phyloP scores from a whole-genome alignment of 2,888 invertebrate species.

The Meta bourneti region DNA sequence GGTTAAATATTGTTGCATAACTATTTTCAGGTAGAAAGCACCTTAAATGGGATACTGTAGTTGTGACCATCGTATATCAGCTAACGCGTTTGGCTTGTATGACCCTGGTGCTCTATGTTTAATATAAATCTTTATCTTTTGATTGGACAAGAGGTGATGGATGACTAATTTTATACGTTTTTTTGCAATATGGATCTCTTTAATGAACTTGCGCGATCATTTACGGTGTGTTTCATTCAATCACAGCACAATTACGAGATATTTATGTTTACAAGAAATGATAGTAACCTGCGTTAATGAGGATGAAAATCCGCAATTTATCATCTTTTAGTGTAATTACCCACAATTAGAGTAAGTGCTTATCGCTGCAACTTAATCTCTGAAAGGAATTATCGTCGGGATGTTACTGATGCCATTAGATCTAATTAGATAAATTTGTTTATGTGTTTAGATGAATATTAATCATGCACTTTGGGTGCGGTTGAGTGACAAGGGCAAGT shows the following conservation, averaged over 20 bases:
- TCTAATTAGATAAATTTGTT: neutral
- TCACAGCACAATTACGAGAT: neutral
- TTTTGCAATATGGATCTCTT: neutral
- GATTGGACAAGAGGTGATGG: neutral
- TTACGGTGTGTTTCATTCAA: neutral
- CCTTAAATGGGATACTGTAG: too few relatives aligned
- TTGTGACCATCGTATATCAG: too few relatives aligned
- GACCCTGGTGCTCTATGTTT: too few relatives aligned
- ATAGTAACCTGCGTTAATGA: slow-evolving; percentile 9
- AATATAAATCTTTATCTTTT: too few relatives aligned
- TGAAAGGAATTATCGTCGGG: neutral
- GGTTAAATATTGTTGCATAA: too few relatives aligned
- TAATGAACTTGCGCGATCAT: neutral
- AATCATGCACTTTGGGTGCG: neutral
- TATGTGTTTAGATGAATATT: neutral
- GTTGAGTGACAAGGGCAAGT: neutral
- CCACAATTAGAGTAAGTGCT: slow-evolving; percentile 30
- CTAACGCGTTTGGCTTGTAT: too few relatives aligned
- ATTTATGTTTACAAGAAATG: neutral
- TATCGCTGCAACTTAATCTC: slow-evolving; percentile 24
- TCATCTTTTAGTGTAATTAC: slow-evolving; percentile 25
- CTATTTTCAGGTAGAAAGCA: too few relatives aligned
- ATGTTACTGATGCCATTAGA: neutral
- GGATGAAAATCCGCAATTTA: slow-evolving; percentile 25
- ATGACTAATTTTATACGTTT: neutral